Percentiles rank a stretch among this genome's conserved stretches.
Evolutionary conservation across 2,888 invertebrate species (phyloP).

Genomic region (Eulithis prunata): DNA sequence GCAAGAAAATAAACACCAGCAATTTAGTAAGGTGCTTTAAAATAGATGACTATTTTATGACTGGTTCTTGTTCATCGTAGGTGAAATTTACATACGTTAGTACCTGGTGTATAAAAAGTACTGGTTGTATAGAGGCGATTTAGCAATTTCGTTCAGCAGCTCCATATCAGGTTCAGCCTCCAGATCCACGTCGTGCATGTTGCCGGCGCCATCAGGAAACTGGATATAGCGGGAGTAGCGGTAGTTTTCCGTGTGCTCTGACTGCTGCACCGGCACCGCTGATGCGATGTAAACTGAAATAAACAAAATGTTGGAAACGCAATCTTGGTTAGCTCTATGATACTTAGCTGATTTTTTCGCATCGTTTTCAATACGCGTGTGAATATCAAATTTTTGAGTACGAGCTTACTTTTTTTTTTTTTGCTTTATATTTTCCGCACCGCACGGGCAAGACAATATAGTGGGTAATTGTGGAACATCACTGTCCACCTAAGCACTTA

Average conservation of each 20-base stretch:
- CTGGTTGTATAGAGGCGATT: slow-evolving; percentile 51
- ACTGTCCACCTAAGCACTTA: too few species aligned
- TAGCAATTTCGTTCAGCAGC: slow-evolving; percentile 47
- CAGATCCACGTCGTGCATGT: slow-evolving; percentile 52
- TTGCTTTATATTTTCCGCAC: too few species aligned
- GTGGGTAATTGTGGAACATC: too few species aligned
- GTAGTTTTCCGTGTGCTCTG: not conserved
- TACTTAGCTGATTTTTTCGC: too few species aligned
- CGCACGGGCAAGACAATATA: too few species aligned
- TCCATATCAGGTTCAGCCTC: slow-evolving; percentile 51
- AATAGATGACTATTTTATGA: too few species aligned
- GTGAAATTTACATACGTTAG: not conserved
- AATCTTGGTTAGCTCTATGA: too few species aligned
- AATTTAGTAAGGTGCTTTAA: too few species aligned
- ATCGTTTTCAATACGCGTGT: too few species aligned
- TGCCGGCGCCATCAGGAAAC: slow-evolving; percentile 52
- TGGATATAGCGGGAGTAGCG: slow-evolving; percentile 51
- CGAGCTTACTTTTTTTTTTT: too few species aligned
- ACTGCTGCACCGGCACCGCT: slow-evolving; percentile 44
- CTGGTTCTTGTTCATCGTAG: too few species aligned
- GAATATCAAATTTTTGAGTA: too few species aligned
- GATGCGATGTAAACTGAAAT: slow-evolving; percentile 43
- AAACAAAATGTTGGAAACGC: not conserved
- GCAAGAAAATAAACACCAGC: not conserved
- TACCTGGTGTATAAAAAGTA: slow-evolving; percentile 59